phyloP scores from a whole-genome alignment of 2,888 invertebrate genomes.

The Aporophyla nigra region DNA sequence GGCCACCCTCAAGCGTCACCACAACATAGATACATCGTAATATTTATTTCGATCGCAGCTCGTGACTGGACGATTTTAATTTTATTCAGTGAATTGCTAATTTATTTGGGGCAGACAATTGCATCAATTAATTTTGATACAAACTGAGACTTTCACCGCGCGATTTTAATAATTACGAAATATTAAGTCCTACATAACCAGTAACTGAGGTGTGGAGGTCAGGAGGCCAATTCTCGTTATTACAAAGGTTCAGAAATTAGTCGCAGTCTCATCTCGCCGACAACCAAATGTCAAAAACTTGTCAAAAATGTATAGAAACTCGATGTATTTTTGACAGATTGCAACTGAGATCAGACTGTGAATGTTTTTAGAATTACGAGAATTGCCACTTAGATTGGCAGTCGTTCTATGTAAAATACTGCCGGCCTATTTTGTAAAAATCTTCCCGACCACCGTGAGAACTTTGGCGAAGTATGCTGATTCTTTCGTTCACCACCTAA shows the following conservation, averaged over 20 bases:
- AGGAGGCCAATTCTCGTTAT: neutral
- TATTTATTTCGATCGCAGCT: neutral
- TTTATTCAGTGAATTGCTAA: neutral
- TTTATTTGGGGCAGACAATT: constrained; percentile 4
- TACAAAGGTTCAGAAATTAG: too few relatives aligned
- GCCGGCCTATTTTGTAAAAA: neutral
- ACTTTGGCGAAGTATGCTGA: too few relatives aligned
- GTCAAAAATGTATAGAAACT: too few relatives aligned
- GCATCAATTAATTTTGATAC: constrained; percentile 3
- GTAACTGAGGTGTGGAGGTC: neutral
- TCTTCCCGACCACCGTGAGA: neutral
- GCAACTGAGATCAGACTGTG: too few relatives aligned
- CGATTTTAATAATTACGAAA: neutral
- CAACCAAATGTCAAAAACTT: too few relatives aligned
- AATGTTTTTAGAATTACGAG: too few relatives aligned
- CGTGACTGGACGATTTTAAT: neutral
- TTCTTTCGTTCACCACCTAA: too few relatives aligned
- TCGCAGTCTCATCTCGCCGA: too few relatives aligned
- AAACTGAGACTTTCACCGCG: constrained; percentile 8
- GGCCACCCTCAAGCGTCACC: neutral
- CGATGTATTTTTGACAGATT: too few relatives aligned
- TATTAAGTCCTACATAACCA: constrained; percentile 56
- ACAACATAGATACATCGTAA: neutral
- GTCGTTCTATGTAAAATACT: neutral
- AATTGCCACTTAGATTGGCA: neutral